Base-by-base conservation (phyloP, 1,140 invertebrate genomes). In the Philotrypesis tridentata region DNA sequence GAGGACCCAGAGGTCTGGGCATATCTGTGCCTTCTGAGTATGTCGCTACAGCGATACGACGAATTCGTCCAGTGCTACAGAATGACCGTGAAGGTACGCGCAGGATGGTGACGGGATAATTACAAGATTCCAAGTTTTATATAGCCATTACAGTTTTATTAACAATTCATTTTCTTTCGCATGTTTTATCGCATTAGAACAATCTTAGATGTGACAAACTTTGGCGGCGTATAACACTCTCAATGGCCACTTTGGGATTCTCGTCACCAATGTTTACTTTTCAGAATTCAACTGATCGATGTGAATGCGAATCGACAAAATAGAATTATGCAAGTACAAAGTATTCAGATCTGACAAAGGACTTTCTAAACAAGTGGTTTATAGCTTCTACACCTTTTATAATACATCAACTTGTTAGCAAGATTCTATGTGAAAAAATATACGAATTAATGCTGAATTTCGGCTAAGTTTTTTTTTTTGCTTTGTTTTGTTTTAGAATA, bases 11-110 rank as follows among this genome's bases (percentile, higher is more conserved):
- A 85, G 0, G 83, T 88, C 23, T 92, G 90, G 91, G 89, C 82
- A 1, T 88, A 91, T 71, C 82, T 92, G 7, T 88, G 90, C n/a
- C 81, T 91, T 2, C 83, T 91, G 11, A 91, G 87, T 74, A 87
- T 90, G 70, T 79, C 84, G 12, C 68, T 88, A 11, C 31, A 85
- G 29, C 84, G 87, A 74, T 84, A 87, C 60, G 85, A 89, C 7
- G 88, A 90, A 70, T 88, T 89, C 48, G 9, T 73, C 2, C 88
- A 89, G 29, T 90, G 88, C 71, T 89, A 88, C 37, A 85, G 81
- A 80, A 87, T 89, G 83, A 75, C 76, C 11, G 29, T 88, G 9
- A 89, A 86, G 84, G 88, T 89, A 85, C 84, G 33, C n/a, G n/a
- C n/a, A n/a, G 48, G 31, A 25, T 25, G 73, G 76, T 29, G 17